phyloP scores from a whole-genome alignment of 2,113 vertebrate genomes.

The Turdus rufiventris region DNA sequence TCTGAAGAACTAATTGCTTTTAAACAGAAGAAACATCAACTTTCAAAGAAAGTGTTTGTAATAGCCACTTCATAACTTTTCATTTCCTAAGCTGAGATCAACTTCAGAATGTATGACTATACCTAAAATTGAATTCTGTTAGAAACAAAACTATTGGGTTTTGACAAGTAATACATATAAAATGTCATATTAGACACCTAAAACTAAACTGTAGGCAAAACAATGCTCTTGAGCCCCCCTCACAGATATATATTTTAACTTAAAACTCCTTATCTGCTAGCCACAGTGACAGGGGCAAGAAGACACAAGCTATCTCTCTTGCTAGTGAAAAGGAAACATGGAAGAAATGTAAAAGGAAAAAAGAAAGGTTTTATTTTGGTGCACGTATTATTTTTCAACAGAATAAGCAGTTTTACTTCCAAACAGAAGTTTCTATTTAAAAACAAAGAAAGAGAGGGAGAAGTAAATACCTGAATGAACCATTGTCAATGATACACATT shows the following conservation, averaged over 20 bases:
- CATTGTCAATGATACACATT: neutral
- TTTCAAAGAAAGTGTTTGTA: neutral
- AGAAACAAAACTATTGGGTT: neutral
- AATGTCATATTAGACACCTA: neutral
- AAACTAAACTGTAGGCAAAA: neutral
- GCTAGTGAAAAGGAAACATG: neutral
- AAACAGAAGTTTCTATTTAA: neutral
- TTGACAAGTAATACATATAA: neutral
- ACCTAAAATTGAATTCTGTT: neutral
- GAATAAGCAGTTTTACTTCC: neutral
- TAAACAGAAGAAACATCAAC: neutral
- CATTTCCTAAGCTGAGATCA: neutral
- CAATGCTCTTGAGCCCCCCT: neutral
- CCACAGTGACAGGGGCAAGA: neutral
- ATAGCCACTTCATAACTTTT: neutral
- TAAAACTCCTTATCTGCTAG: neutral
- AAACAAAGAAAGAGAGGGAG: neutral
- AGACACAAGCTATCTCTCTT: neutral
- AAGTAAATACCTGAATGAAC: neutral
- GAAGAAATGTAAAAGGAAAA: neutral
- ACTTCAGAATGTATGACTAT: neutral
- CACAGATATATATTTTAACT: neutral
- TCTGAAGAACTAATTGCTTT: neutral
- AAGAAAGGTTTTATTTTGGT: neutral
- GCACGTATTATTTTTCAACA: neutral